Conservation (phyloP, 2,888 invertebrate species). For the Drosophila recens region DNA sequence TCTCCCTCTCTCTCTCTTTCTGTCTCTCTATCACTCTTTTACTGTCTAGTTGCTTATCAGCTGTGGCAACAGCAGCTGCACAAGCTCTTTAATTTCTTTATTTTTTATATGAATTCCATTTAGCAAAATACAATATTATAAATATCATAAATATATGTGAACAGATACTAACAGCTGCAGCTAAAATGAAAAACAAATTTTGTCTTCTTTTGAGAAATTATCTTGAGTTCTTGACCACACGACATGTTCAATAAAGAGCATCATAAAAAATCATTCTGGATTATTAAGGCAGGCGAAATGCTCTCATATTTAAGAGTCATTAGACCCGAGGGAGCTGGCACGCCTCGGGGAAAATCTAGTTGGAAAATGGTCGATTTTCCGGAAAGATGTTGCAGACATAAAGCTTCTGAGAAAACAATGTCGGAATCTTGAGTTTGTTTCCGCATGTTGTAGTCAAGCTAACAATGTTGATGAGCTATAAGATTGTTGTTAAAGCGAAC, state of each 20-base stretch:
- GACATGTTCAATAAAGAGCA: conserved; percentile 51
- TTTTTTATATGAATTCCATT: conserved; percentile 24
- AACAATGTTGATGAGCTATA: conserved; percentile 4
- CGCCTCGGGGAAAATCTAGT: conserved; percentile 1
- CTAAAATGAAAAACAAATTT: conserved; percentile 16
- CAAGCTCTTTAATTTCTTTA: conserved; percentile 29
- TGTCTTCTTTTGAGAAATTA: conserved; percentile 37
- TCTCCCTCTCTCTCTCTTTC: not conserved
- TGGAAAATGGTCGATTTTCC: conserved; percentile 2
- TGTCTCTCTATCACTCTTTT: conserved; percentile 2
- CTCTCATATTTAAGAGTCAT: conserved; percentile 18
- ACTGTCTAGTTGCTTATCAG: conserved; percentile 60
- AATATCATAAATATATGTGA: conserved; percentile 66
- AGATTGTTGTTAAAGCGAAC: not conserved
- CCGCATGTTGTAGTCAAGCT: conserved; percentile 7
- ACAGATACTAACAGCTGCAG: conserved; percentile 71
- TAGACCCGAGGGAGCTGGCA: conserved; percentile 1
- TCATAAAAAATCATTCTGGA: conserved; percentile 35
- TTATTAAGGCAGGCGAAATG: conserved; percentile 8
- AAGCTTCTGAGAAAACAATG: conserved; percentile 4
- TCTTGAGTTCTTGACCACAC: conserved; percentile 38
- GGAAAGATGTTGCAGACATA: conserved; percentile 1
- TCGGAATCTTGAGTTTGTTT: conserved; percentile 3
- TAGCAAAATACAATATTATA: conserved; percentile 54
- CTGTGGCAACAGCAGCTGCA: conserved; percentile 52